Evolutionary conservation across 2,888 invertebrate genomes (phyloP), one percentile per base, ranked within the genome.

Genomic region (Heliconius aoede): DNA sequence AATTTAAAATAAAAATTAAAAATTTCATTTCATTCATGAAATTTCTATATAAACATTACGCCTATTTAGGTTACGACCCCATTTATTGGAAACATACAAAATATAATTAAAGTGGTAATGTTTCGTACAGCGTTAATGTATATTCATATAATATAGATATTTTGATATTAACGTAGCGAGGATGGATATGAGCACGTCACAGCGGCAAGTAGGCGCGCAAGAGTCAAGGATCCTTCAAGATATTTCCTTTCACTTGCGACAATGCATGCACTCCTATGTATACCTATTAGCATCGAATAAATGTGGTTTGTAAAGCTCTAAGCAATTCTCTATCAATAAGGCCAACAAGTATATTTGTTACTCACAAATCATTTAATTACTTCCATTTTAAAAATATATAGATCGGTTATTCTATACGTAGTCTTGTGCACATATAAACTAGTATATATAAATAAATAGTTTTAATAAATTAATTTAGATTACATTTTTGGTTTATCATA

Each of bases 241-340:
- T 93, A 93, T 94, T 94, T 93, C 94, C 94, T 94, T 94, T 94
- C 94, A 94, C 94, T 93, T 91, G 87, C 89, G 91, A 93, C 93
- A 93, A 93, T 93, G 87, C 90, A 86, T 83, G 82, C 83, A 83
- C 82, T 84, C 82, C 81, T 85, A 84, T 82, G 80, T 81, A 80
- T 80, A 78, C 65, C 76, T 76, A 74, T 76, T 65, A 61, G 62
- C 72, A 80, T 79, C 78, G 79, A 81, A 82, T 82, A 82, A 77
- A 72, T 80, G 74, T 80, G 75, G 79, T 80, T 80, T 79, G 79
- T 78, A 73, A 78, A 79, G 69, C 77, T 77, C 80, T 81, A 74
- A 78, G 79, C 79, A 82, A 81, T 78, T 79, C 79, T 82, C 58
- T 76, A 81, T 82, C 78, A 76, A 82, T 82, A 81, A 83, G 81